Evolutionary conservation across 1,140 invertebrate genomes (phyloP), one percentile per base, ranked within the genome.

Genomic region (Venustaconcha ellipsiformis): DNA sequence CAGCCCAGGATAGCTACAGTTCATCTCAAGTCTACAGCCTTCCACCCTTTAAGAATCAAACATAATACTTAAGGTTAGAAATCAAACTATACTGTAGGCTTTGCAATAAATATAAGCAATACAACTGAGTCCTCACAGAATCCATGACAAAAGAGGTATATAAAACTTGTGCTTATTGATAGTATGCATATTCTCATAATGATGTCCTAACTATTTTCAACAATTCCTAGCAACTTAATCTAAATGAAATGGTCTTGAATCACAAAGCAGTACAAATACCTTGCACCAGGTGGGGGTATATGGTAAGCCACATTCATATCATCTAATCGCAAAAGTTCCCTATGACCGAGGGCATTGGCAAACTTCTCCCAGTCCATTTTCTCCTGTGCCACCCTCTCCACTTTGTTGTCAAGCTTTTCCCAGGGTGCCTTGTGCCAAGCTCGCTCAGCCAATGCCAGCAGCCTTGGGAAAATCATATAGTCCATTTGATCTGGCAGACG

Each of bases 381-480:
- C 67, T 79, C 48, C 48, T 59, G 56, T 14, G 68, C 58, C 59
- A 71, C 20, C 30, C 76, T 69, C 23, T 76, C 67, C 11, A 60
- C 57, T 17, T 59, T 57, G n/a, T 82, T 78, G 30, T 23, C 30
- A 57, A 65, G 63, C 11, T 56, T 62, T 76, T 88, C 86, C 86
- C 86, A 88, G 1, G 74, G 57, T 26, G 83, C 82, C 66, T 83
- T 75, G 73, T 86, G 83, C 87, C 87, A 87, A 14, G 84, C 83
- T 26, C 86, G 65, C 73, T 87, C 86, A 20, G 87, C 87, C 63
- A 87, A 66, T 66, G 86, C 85, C 26, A 87, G 60, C 3, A 87
- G 67, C 1, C 86, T 80, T 14, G 87, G 86, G 66, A 81, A 88
- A 37, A 86, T 80, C 84, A 87, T 88, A 58, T 76, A 63, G 55